Conservation (phyloP, 2,888 invertebrate species). For the Lydus trimaculatus region DNA sequence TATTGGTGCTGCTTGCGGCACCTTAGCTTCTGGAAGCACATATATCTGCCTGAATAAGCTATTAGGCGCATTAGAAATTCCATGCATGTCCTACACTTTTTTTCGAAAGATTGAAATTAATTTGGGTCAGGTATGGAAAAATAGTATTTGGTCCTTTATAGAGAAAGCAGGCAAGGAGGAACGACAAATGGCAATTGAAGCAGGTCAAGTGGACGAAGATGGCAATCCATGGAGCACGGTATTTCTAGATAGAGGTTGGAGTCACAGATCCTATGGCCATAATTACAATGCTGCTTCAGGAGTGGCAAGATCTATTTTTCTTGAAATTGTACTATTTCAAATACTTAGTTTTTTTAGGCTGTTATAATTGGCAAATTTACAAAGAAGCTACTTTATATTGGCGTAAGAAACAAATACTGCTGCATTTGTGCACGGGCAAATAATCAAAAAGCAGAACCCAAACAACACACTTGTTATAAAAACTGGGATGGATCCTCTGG, state of each 20-base stretch:
- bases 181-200: neutral
- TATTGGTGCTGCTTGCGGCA: neutral
- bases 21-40: constrained; percentile 9
- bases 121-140: constrained; percentile 3
- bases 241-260: constrained; percentile 4
- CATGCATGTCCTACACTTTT: constrained; percentile 10
- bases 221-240: neutral
- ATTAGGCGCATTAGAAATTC: neutral
- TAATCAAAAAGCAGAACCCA: neutral
- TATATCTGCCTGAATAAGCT: neutral
- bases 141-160: neutral
- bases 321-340: neutral
- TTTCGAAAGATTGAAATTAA: constrained; percentile 3
- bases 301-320: neutral
- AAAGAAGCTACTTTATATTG: neutral
- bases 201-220: neutral
- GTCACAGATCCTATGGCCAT: neutral
- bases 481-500: neutral
- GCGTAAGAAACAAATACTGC: neutral
- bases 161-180: constrained; percentile 5
- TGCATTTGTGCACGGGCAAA: neutral
- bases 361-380: neutral
- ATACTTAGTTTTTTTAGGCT: neutral
- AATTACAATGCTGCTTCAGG: constrained; percentile 8
- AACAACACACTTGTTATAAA: neutral